Evolutionary conservation across 2,113 vertebrate genomes (phyloP).

Genomic region (Anseranas semipalmata): DNA sequence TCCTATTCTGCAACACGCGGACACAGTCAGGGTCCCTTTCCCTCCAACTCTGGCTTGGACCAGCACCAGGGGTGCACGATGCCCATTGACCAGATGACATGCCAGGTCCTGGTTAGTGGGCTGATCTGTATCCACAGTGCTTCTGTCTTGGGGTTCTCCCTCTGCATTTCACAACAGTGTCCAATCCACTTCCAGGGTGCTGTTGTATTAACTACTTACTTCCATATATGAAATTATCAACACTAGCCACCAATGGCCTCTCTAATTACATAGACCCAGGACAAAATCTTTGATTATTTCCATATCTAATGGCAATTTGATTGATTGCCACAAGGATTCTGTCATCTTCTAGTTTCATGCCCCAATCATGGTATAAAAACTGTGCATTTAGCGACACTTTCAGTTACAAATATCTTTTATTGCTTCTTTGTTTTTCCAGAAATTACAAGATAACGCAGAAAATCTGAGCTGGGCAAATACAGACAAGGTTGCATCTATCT

Average conservation of each 20-base stretch:
- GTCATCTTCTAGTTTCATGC: background rate
- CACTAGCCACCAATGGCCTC: background rate
- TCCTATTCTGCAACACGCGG: background rate
- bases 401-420: background rate
- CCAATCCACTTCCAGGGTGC: background rate
- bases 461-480: background rate
- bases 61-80: background rate
- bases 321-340: background rate
- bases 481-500: background rate
- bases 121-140: background rate
- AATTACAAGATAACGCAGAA: background rate
- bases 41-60: background rate
- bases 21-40: background rate
- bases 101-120: background rate
- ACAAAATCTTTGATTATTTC: background rate
- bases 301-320: background rate
- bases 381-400: background rate
- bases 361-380: background rate
- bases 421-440: background rate
- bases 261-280: background rate
- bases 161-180: background rate
- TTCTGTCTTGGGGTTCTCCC: background rate
- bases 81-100: rapidly evolving
- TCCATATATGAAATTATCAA: background rate
- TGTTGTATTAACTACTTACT: background rate